Conservation (phyloP, 2,888 invertebrate genomes). For the Eilema griseolum region DNA sequence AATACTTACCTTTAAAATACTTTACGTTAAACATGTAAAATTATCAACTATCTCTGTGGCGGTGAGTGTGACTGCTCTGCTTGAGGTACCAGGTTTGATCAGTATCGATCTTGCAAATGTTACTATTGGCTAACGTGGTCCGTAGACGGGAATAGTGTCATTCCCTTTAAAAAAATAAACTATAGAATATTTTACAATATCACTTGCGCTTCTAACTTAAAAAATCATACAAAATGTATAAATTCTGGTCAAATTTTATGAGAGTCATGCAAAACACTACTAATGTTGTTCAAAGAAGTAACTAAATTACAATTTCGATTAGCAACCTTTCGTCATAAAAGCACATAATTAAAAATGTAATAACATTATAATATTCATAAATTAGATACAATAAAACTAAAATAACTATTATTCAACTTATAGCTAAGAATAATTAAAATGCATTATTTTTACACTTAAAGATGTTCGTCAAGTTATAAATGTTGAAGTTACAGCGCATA, state of each 20-base stretch:
- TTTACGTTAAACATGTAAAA: not conserved
- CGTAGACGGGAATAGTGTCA: too few species aligned
- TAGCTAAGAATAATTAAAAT: too few species aligned
- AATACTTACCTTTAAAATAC: not conserved
- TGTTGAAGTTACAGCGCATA: not conserved
- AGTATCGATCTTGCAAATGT: not conserved
- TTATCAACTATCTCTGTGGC: not conserved
- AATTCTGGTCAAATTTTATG: not conserved
- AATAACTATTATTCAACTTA: too few species aligned
- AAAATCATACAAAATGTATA: not conserved
- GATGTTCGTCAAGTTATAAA: not conserved
- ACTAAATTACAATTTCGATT: too few species aligned
- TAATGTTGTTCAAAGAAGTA: too few species aligned
- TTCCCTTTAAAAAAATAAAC: not conserved
- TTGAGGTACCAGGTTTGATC: too few species aligned
- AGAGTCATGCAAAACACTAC: not conserved
- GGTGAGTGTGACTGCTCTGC: not conserved
- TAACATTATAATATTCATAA: too few species aligned
- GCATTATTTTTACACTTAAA: too few species aligned
- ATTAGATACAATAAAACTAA: too few species aligned
- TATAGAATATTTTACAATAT: not conserved
- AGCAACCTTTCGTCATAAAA: too few species aligned
- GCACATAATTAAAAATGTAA: too few species aligned
- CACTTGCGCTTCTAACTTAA: not conserved
- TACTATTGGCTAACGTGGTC: not conserved